Conservation (phyloP, 2,113 vertebrate genomes). For the Protobothrops mucrosquamatus region DNA sequence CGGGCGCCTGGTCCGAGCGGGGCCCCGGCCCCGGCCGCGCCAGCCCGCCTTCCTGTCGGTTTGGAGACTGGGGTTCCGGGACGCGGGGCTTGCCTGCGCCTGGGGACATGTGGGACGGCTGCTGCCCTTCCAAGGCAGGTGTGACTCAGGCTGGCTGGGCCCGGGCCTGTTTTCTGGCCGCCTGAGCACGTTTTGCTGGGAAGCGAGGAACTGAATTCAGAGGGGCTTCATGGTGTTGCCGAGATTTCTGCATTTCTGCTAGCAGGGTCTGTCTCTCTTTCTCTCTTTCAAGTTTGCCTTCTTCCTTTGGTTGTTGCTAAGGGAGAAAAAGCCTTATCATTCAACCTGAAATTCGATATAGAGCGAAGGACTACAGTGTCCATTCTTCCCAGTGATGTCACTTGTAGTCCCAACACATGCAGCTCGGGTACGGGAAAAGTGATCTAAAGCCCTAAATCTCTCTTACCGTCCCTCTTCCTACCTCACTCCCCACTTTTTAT, state of each 20-base stretch:
- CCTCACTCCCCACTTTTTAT: not conserved
- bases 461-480: too few species aligned
- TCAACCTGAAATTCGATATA: not conserved
- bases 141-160: not conserved
- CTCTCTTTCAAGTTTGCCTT: not conserved
- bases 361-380: not conserved
- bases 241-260: not conserved
- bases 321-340: not conserved
- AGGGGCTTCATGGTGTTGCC: not conserved
- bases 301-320: not conserved
- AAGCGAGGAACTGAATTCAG: not conserved
- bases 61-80: not conserved
- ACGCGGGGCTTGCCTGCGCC: not conserved
- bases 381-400: not conserved
- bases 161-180: not conserved
- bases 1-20: not conserved
- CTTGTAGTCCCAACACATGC: not conserved
- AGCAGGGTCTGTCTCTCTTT: not conserved
- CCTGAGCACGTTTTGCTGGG: not conserved
- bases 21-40: not conserved
- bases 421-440: not conserved
- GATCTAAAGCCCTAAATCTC: not conserved
- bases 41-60: not conserved
- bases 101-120: too few species aligned
- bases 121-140: not conserved